These are phyloP conservation scores for Heliothis peltigera DNA, from an alignment of 2,888 invertebrate species.

Conservation along the genomic window DNA sequence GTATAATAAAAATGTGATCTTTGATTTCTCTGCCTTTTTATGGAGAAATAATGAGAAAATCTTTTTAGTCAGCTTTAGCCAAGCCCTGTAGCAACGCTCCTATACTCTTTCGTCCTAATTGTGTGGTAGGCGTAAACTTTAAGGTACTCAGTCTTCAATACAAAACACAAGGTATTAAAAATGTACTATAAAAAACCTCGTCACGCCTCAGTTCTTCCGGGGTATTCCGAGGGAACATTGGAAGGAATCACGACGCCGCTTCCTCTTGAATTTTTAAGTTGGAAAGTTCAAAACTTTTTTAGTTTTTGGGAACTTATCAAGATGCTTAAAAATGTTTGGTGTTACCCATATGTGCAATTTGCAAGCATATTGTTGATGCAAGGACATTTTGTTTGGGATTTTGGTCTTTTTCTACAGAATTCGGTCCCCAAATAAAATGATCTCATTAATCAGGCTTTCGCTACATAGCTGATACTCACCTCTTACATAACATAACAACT, in stretches of 20 bases:
- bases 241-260: conserved; percentile 34
- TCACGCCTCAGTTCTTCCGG: conserved; percentile 59
- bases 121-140: neutral
- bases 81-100: no score
- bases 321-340: no score
- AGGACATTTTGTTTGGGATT: no score
- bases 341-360: no score
- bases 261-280: conserved; percentile 31
- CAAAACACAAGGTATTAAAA: conserved; percentile 7
- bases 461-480: neutral
- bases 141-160: conserved; percentile 11
- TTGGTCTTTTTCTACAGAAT: neutral
- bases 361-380: no score
- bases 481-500: conserved; percentile 13
- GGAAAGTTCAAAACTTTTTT: conserved; percentile 3
- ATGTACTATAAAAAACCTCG: conserved; percentile 43
- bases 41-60: no score
- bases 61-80: no score
- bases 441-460: conserved; percentile 3
- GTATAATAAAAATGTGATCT: no score
- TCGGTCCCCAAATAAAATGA: neutral
- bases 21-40: no score
- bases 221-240: conserved; percentile 44
- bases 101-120: no score
- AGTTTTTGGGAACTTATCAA: neutral